These are phyloP conservation scores for Etia nguti DNA, from an alignment of 2,113 vertebrate genomes.

Conservation along the genomic window DNA sequence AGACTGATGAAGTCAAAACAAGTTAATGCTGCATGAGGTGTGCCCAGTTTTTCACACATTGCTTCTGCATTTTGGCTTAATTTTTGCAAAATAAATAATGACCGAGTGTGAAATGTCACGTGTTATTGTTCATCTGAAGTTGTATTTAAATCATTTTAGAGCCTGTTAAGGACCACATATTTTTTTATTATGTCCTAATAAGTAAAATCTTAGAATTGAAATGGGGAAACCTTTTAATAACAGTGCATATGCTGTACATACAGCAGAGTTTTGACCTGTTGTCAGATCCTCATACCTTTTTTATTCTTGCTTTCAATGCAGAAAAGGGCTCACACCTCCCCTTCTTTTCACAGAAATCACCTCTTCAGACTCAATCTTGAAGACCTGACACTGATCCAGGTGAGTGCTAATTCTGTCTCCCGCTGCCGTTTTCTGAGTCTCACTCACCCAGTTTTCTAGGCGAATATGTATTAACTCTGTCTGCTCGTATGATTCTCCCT, in stretches of 20 bases:
- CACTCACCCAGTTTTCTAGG: slow-evolving; percentile 11
- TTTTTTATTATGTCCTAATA: neutral
- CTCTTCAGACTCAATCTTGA: slow-evolving; percentile 88
- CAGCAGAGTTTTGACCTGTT: neutral
- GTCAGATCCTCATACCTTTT: neutral
- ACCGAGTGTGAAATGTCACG: neutral
- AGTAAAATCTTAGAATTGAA: neutral
- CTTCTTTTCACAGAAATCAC: slow-evolving; percentile 78
- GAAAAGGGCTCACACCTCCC: neutral
- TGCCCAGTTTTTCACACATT: neutral
- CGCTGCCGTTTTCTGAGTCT: neutral
- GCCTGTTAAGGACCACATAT: neutral
- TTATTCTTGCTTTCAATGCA: neutral
- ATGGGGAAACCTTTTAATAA: neutral
- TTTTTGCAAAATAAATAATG: neutral
- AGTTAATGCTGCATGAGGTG: neutral
- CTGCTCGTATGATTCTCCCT: neutral
- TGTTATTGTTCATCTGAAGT: neutral
- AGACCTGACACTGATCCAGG: slow-evolving; percentile 83
- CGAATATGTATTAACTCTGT: neutral
- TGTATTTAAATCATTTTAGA: neutral
- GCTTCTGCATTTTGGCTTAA: neutral
- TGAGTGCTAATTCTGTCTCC: slow-evolving; percentile 36
- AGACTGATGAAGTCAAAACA: neutral
- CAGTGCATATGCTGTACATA: neutral